Evolutionary conservation across 2,888 invertebrate genomes (phyloP).

Genomic region (Trichopria drosophilae): DNA sequence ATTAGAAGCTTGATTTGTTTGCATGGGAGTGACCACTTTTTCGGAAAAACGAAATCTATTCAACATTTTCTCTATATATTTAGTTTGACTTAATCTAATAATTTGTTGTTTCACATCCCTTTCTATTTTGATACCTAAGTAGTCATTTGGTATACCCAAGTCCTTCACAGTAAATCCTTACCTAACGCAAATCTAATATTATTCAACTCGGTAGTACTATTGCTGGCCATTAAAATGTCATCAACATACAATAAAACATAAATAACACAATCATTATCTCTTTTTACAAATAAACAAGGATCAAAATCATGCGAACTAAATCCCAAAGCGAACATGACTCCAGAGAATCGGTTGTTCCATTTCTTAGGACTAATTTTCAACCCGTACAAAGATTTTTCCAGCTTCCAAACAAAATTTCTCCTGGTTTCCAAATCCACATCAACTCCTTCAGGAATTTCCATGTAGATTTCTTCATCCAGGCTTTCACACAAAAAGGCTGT

Average conservation of each 20-base stretch:
- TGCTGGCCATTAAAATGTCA: constrained; percentile 15
- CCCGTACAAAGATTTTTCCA: constrained; percentile 25
- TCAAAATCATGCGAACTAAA: neutral
- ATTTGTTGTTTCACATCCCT: neutral
- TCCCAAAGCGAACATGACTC: neutral
- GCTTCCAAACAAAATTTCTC: constrained; percentile 22
- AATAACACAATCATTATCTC: neutral
- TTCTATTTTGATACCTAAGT: neutral
- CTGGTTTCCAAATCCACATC: constrained; percentile 3
- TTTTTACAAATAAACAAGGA: constrained; percentile 1
- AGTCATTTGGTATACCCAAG: too few species aligned
- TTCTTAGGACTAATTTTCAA: too few species aligned
- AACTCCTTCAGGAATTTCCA: constrained; percentile 26
- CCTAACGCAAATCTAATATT: neutral
- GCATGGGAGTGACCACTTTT: neutral
- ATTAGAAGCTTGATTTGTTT: too few species aligned
- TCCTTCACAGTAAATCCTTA: neutral
- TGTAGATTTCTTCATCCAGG: constrained; percentile 23
- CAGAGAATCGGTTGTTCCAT: neutral
- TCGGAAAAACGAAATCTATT: neutral
- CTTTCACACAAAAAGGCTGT: constrained; percentile 23
- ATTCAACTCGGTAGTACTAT: neutral
- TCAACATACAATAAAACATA: neutral
- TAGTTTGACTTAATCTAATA: neutral
- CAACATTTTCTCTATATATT: neutral